Base-by-base conservation (phyloP, 2,797 vertebrate genomes). In the Anguilla pacifica region DNA sequence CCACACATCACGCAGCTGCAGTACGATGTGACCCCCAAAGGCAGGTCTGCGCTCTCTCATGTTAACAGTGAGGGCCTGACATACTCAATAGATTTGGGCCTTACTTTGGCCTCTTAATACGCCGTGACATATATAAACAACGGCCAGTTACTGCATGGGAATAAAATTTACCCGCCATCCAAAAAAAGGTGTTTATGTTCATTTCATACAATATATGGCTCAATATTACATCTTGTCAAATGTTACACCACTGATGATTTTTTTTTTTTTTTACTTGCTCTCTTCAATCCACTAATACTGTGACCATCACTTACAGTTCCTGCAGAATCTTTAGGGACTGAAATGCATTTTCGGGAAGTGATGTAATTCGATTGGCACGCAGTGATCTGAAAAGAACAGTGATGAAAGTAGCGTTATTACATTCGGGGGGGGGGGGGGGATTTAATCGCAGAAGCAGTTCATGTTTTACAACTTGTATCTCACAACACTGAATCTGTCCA, bases 301-400 rank as follows among this genome's bases (percentile, higher is more conserved):
- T 35, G 28, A 31, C 28, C 31, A 43, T 39, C 31, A 84, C 91
- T 95, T 89, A 86, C 88, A 90, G 90, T 93, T 94, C 88, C 87
- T 84, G 91, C 79, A 93, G 90, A 89, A 91, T 89, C 92, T 91
- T 91, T 90, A 93, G 90, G 87, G 90, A 88, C 43, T 90, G 89
- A 90, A 95, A 96, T 89, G 88, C 93, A 86, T 95, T 95, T 93
- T 93, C 92, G 91, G 93, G 93, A 90, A 94, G 86, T 89, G 92
- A 93, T 87, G 11, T 81, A 93, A 96, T 95, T 94, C 93, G 89
- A 95, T 96, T 96, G 93, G 89, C 88, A 87, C 90, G 89, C 88
- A 94, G 86, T 90, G 91, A 94, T 90, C 88, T 94, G 81, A 89
- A 84, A 92, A 93, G 86, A 88, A 91, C 89, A 90, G 91, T n/a